Conservation (phyloP, 2,113 vertebrate genomes). For the Sinosuthora webbiana region DNA sequence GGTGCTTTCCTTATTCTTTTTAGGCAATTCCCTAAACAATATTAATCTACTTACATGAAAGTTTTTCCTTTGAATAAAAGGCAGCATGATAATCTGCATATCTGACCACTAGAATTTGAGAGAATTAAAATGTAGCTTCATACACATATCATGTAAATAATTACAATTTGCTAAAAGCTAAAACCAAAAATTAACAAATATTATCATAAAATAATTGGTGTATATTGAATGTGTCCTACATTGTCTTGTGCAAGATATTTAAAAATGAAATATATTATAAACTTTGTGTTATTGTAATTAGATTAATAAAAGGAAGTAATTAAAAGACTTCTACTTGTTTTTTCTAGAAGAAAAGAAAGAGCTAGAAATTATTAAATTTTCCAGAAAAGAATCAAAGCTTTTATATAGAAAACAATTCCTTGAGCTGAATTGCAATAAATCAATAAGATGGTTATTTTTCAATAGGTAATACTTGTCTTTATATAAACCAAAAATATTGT, state of each 20-base stretch:
- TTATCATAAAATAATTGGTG: neutral
- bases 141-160: neutral
- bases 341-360: neutral
- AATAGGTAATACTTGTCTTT: conserved; percentile 82
- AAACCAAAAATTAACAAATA: neutral
- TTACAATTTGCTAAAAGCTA: neutral
- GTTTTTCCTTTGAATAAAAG: neutral
- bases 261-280: conserved; percentile 16
- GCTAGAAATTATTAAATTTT: conserved; percentile 22
- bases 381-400: conserved; percentile 39
- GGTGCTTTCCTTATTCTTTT: neutral
- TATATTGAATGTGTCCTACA: neutral
- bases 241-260: neutral
- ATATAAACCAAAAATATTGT: conserved; percentile 85
- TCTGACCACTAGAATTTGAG: neutral
- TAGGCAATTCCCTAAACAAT: neutral
- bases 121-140: neutral
- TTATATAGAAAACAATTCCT: conserved; percentile 49
- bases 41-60: neutral
- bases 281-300: conserved; percentile 50
- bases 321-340: neutral
- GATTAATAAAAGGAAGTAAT: conserved; percentile 39
- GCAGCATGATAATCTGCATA: neutral
- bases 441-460: conserved; percentile 77
- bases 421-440: conserved; percentile 72